These are phyloP conservation scores for Eulemur coronatus DNA, from an alignment of 2,797 vertebrate genomes.

Conservation along the genomic window DNA sequence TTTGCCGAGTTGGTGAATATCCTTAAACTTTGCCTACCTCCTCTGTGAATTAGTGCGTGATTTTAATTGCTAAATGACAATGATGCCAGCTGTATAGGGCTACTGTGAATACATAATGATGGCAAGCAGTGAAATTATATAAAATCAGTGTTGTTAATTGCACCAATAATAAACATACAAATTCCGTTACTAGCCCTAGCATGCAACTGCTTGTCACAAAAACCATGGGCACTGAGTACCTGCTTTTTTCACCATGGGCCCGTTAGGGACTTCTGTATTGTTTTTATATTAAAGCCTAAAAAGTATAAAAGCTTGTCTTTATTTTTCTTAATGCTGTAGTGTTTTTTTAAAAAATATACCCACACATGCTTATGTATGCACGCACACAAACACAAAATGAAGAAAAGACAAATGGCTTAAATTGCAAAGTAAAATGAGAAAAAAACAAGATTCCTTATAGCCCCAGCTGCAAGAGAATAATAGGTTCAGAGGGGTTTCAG, in stretches of 20 bases:
- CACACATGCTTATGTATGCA: neutral
- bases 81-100: neutral
- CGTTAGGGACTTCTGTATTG: neutral
- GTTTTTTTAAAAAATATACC: neutral
- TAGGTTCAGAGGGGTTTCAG: neutral
- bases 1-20: neutral
- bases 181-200: neutral
- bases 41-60: neutral
- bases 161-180: neutral
- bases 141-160: neutral
- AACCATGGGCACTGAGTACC: neutral
- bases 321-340: slow-evolving; percentile 40
- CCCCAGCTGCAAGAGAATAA: neutral
- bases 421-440: neutral
- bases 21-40: neutral
- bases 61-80: slow-evolving; percentile 6
- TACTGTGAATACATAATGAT: neutral
- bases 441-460: neutral
- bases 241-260: neutral
- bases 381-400: neutral
- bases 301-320: slow-evolving; percentile 19
- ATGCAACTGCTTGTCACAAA: neutral
- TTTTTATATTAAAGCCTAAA: slow-evolving; percentile 1
- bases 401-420: slow-evolving; percentile 35
- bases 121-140: neutral